phyloP scores from a whole-genome alignment of 2,888 invertebrate genomes.

The Sclerodermus sp. region DNA sequence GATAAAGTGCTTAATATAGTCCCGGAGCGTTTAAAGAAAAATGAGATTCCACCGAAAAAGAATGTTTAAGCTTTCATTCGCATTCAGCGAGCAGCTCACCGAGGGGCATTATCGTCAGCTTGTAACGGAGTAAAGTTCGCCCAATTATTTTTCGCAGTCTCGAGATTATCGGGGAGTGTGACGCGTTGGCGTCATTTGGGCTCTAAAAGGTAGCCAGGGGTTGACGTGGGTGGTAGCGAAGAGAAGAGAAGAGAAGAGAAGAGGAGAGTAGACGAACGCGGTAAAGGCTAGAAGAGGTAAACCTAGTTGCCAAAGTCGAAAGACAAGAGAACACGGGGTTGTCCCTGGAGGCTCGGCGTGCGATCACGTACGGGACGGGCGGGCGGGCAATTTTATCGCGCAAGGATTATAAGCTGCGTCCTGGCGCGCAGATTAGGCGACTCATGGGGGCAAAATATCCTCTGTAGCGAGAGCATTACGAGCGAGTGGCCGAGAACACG shows the following conservation, averaged over 20 bases:
- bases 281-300: too few species aligned
- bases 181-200: too few species aligned
- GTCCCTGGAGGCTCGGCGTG: conserved; percentile 13
- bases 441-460: conserved; percentile 8
- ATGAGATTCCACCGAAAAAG: too few species aligned
- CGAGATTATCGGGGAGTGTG: too few species aligned
- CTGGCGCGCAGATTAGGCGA: conserved; percentile 25
- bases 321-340: too few species aligned
- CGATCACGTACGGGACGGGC: conserved; percentile 21
- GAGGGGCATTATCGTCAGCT: not conserved
- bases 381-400: conserved; percentile 27
- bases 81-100: too few species aligned
- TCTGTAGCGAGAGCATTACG: conserved; percentile 16
- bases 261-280: not conserved
- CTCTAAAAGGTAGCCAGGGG: too few species aligned
- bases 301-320: too few species aligned
- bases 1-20: too few species aligned
- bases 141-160: conserved; percentile 24
- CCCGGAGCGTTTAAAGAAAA: too few species aligned
- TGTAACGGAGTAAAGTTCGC: conserved; percentile 17
- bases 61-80: too few species aligned
- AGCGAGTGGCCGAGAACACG: conserved; percentile 13
- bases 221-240: not conserved
- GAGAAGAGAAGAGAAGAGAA: conserved; percentile 1
- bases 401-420: conserved; percentile 25